phyloP scores from a whole-genome alignment of 2,888 invertebrate species.

The Syrista parreyssii region DNA sequence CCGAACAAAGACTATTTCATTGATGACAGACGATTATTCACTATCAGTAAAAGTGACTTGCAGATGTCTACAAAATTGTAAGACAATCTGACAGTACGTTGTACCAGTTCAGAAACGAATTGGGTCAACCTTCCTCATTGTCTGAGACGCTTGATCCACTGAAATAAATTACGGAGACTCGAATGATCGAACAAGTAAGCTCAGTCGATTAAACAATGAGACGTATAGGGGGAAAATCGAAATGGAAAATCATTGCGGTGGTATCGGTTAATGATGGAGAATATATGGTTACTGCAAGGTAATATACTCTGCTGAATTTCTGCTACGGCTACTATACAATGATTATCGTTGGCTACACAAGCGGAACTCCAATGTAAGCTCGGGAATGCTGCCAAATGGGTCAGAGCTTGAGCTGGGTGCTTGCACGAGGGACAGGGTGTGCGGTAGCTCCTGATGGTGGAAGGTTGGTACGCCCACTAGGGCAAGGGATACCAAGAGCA shows the following conservation, averaged over 20 bases:
- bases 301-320: not conserved
- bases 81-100: not conserved
- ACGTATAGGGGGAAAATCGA: not conserved
- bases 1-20: not conserved
- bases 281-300: not conserved
- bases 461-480: conserved; percentile 22
- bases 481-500: conserved; percentile 5
- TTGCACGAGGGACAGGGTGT: conserved; percentile 25
- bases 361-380: conserved; percentile 45
- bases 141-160: not conserved
- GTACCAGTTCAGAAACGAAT: not conserved
- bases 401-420: conserved; percentile 53
- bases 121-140: not conserved
- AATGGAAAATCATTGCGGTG: not conserved
- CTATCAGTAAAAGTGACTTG: not conserved
- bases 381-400: conserved; percentile 62
- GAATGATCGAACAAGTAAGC: not conserved
- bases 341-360: conserved; percentile 42
- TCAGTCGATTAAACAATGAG: not conserved
- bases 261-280: not conserved
- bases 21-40: not conserved
- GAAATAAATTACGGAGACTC: not conserved
- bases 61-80: not conserved
- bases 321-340: conserved; percentile 24
- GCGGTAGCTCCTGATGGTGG: conserved; percentile 20